Evolutionary conservation across 2,888 invertebrate species (phyloP).

Genomic region (Tipula confusa): DNA sequence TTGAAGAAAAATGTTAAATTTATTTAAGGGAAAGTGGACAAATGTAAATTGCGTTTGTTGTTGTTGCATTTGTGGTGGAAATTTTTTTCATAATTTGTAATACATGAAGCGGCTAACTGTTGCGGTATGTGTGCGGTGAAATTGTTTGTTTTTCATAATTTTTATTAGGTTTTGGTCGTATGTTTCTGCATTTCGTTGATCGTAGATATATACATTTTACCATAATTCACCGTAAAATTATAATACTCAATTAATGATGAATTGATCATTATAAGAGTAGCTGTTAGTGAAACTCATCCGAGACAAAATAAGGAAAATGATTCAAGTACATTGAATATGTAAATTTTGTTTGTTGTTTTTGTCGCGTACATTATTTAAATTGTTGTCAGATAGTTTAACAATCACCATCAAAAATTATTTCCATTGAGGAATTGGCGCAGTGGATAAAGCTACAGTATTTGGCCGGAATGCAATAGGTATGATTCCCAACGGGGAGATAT

Average conservation of each 20-base stretch:
- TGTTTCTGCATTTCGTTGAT: background rate
- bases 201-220: background rate
- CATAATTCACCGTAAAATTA: background rate
- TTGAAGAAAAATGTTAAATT: background rate
- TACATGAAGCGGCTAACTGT: background rate
- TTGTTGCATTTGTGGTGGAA: background rate
- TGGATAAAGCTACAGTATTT: no score
- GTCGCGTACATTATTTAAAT: no score
- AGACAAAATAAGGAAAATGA: background rate
- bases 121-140: background rate
- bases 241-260: background rate
- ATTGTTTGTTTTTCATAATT: constrained; percentile 20
- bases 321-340: background rate
- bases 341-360: no score
- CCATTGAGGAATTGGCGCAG: no score
- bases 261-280: background rate
- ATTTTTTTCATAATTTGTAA: background rate
- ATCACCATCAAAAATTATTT: no score
- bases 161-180: background rate
- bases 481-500: no score
- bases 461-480: no score
- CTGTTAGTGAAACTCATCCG: background rate
- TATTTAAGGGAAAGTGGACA: constrained; percentile 16
- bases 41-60: background rate
- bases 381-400: no score